Evolutionary conservation across 2,113 vertebrate genomes (phyloP).

Genomic region (Actenoides lindsayi): DNA sequence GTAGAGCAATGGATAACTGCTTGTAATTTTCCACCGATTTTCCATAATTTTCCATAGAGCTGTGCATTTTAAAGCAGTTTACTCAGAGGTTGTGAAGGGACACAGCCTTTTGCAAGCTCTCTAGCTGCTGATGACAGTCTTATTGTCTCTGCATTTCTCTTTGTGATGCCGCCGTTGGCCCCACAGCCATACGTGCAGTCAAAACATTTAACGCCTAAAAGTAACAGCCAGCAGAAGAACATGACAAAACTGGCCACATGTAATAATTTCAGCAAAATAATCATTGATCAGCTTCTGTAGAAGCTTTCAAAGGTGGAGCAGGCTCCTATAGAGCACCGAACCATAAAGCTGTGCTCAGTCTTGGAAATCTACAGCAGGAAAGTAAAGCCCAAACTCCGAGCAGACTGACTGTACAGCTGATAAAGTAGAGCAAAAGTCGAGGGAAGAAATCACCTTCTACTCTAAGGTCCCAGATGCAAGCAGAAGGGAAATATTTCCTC

Average conservation of each 20-base stretch:
- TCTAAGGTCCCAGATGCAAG: background rate
- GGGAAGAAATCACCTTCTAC: background rate
- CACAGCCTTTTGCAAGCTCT: background rate
- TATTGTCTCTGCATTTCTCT: background rate
- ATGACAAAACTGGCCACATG: background rate
- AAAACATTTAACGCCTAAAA: background rate
- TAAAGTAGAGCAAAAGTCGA: background rate
- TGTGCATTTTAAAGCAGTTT: background rate
- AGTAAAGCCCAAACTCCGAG: background rate
- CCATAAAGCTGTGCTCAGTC: background rate
- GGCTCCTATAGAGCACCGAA: background rate
- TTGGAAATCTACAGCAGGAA: background rate
- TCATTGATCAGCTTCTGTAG: background rate
- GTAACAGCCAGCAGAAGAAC: background rate
- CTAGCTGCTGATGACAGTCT: background rate
- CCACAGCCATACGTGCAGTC: background rate
- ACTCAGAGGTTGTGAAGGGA: background rate
- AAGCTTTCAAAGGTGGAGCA: background rate
- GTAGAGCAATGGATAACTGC: background rate
- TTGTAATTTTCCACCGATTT: constrained; percentile 4
- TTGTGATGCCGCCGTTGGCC: background rate
- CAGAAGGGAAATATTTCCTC: background rate
- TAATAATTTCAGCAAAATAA: background rate
- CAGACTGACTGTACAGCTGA: background rate
- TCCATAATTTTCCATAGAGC: background rate